These are phyloP conservation scores for Polyploca ridens DNA, from an alignment of 2,888 invertebrate genomes.

Conservation along the genomic window DNA sequence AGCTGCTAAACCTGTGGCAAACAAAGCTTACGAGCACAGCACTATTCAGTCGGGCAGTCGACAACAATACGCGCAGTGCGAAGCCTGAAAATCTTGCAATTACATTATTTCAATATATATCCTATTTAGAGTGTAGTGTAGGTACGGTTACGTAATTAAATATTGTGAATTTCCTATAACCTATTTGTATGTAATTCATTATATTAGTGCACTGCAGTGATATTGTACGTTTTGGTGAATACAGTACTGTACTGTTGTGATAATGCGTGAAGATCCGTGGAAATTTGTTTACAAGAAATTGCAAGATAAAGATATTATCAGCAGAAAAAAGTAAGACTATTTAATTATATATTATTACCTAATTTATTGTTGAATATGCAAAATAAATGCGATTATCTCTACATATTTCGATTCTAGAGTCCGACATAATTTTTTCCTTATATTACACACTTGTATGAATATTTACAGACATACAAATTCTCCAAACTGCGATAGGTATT, in stretches of 20 bases:
- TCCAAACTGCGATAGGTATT: no score
- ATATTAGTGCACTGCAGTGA: not conserved
- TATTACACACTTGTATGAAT: no score
- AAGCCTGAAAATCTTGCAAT: constrained; percentile 59
- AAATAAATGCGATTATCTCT: no score
- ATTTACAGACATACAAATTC: no score
- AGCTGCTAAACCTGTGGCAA: constrained; percentile 66
- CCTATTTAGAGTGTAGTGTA: no score
- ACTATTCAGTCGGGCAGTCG: constrained; percentile 52
- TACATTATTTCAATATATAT: not conserved
- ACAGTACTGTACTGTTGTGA: constrained; percentile 27
- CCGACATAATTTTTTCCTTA: no score
- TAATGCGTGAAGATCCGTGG: constrained; percentile 72
- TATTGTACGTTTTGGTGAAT: not conserved
- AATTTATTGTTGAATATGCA: not conserved
- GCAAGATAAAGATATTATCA: constrained; percentile 70
- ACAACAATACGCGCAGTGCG: constrained; percentile 50
- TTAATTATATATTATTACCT: not conserved
- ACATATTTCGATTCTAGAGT: no score
- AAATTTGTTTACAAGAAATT: constrained; percentile 69
- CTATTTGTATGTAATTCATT: not conserved
- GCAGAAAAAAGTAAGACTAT: constrained; percentile 64
- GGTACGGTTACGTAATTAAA: not conserved
- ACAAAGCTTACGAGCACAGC: constrained; percentile 58
- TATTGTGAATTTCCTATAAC: not conserved